A percentile compares a stretch with the other conserved stretches of the same genome.
These are phyloP conservation scores for Neodon shergylaensis DNA, from an alignment of 2,113 vertebrate genomes.

Conservation along the genomic window DNA sequence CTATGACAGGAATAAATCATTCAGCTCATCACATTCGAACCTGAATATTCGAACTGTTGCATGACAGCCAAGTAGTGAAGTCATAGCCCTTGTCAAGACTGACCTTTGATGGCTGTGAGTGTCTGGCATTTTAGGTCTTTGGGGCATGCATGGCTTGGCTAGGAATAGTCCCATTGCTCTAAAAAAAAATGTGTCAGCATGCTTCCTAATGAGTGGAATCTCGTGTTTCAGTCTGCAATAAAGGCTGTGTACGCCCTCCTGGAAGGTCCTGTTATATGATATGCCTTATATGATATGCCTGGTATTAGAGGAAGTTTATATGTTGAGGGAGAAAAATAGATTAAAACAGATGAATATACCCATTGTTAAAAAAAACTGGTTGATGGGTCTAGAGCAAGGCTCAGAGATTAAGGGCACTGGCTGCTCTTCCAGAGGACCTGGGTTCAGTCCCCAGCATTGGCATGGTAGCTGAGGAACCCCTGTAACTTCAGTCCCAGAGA, in stretches of 20 bases:
- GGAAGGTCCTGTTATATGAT: conserved; percentile 35
- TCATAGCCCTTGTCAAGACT: background rate
- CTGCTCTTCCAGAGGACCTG: background rate
- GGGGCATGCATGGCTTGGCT: background rate
- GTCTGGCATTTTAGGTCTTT: too few species aligned
- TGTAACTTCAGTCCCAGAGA: background rate
- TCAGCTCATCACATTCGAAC: background rate
- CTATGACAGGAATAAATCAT: background rate
- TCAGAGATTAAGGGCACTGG: background rate
- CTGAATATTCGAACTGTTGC: background rate
- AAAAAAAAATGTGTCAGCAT: background rate
- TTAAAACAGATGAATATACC: background rate
- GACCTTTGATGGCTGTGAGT: background rate
- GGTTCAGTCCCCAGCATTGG: background rate
- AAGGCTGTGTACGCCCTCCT: conserved; percentile 18
- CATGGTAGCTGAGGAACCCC: background rate
- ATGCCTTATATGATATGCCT: background rate
- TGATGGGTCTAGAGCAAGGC: background rate
- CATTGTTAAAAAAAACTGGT: background rate
- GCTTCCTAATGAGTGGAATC: conserved; percentile 22
- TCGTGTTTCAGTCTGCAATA: background rate
- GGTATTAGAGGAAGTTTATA: background rate
- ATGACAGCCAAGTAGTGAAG: background rate
- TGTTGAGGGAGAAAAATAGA: background rate
- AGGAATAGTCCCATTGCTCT: background rate